Conservation (phyloP, 2,888 invertebrate species). For the Harpalus rufipes region DNA sequence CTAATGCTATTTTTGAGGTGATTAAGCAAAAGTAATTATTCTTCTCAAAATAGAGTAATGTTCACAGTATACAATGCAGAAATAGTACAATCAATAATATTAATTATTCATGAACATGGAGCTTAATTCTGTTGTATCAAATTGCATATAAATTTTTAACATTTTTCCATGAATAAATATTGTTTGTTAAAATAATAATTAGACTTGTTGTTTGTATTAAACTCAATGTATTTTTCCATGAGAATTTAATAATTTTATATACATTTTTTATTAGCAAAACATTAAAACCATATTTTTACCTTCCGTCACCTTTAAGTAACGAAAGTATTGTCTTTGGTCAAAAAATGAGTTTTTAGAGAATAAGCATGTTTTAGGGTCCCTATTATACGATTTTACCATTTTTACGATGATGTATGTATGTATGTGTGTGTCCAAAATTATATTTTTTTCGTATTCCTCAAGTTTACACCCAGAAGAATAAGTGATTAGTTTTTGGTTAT, state of each 20-base stretch:
- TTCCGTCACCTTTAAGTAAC: too few species aligned
- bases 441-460: too few species aligned
- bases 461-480: too few species aligned
- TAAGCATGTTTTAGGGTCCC: too few species aligned
- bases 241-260: not conserved
- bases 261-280: not conserved
- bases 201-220: not conserved
- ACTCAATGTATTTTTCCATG: not conserved
- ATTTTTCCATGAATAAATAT: not conserved
- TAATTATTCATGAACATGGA: not conserved
- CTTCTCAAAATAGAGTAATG: not conserved
- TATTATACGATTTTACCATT: too few species aligned
- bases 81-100: not conserved
- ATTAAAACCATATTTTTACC: not conserved
- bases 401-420: too few species aligned
- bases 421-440: too few species aligned
- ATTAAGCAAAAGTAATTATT: not conserved
- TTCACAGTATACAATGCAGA: not conserved
- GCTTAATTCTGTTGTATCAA: not conserved
- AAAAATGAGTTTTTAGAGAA: too few species aligned
- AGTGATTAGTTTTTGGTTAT: too few species aligned
- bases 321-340: too few species aligned
- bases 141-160: not conserved
- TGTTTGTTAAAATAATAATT: not conserved
- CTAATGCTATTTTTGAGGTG: too few species aligned